These are phyloP conservation scores for Emydura subglobosa DNA, from an alignment of 2,113 vertebrate genomes.

Conservation along the genomic window DNA sequence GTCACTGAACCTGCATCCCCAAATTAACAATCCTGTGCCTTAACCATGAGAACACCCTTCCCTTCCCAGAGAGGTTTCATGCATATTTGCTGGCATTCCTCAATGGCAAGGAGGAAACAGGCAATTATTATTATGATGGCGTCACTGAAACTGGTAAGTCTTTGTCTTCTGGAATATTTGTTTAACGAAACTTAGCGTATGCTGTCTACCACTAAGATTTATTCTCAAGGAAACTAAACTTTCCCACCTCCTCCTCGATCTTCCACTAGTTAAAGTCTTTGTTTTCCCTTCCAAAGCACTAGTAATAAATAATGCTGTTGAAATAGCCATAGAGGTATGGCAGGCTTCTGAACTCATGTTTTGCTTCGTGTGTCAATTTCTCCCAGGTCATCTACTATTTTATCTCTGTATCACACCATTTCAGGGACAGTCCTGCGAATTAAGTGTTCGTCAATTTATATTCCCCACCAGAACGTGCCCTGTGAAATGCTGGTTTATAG, in stretches of 20 bases:
- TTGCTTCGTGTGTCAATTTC: neutral
- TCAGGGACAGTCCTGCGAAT: neutral
- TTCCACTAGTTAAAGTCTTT: neutral
- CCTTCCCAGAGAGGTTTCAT: neutral
- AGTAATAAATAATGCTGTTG: conserved; percentile 29
- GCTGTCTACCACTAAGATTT: conserved; percentile 33
- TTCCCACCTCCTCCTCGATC: conserved; percentile 43
- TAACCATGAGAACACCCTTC: neutral
- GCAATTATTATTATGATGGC: neutral
- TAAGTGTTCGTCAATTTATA: neutral
- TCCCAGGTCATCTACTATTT: no score
- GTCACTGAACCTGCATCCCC: neutral
- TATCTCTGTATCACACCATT: neutral
- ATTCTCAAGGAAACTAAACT: conserved; percentile 38
- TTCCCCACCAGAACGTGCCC: neutral
- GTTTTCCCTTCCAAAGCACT: conserved; percentile 31
- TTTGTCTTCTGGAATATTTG: conserved; percentile 48
- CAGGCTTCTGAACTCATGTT: neutral
- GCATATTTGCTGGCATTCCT: rapidly evolving
- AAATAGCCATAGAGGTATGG: neutral
- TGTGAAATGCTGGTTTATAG: neutral
- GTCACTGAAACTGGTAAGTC: neutral
- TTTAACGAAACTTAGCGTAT: conserved; percentile 36
- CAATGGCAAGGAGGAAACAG: neutral
- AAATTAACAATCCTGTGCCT: neutral